Evolutionary conservation across 2,113 vertebrate genomes (phyloP).

Genomic region (Conger conger): DNA sequence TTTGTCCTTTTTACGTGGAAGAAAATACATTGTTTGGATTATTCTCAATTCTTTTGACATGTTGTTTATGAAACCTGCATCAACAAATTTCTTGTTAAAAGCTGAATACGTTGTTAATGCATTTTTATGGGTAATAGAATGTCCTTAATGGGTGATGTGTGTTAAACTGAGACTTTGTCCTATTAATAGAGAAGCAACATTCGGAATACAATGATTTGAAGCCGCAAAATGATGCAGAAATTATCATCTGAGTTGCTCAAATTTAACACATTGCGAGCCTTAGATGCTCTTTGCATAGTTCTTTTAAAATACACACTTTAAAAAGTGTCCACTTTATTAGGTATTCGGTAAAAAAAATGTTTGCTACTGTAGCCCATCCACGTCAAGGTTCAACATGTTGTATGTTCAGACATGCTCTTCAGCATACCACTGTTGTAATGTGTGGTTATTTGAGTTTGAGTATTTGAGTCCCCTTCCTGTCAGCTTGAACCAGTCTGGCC

Average conservation of each 20-base stretch:
- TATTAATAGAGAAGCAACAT: not conserved
- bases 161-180: not conserved
- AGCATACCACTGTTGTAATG: no score
- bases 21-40: not conserved
- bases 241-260: not conserved
- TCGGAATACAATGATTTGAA: not conserved
- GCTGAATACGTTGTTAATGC: not conserved
- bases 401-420: no score
- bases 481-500: no score
- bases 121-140: not conserved
- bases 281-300: slow-evolving; percentile 6
- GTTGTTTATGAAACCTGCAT: not conserved
- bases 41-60: not conserved
- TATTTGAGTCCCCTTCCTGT: no score
- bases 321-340: no score
- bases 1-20: not conserved
- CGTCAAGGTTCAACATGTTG: no score
- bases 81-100: not conserved
- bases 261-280: not conserved
- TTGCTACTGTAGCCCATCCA: no score
- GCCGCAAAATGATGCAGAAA: not conserved
- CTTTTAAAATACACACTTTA: no score
- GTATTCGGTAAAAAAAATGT: no score
- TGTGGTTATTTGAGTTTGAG: no score
- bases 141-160: not conserved